Evolutionary conservation across 1,140 invertebrate genomes (phyloP).

Genomic region (Drosophila asahinai): DNA sequence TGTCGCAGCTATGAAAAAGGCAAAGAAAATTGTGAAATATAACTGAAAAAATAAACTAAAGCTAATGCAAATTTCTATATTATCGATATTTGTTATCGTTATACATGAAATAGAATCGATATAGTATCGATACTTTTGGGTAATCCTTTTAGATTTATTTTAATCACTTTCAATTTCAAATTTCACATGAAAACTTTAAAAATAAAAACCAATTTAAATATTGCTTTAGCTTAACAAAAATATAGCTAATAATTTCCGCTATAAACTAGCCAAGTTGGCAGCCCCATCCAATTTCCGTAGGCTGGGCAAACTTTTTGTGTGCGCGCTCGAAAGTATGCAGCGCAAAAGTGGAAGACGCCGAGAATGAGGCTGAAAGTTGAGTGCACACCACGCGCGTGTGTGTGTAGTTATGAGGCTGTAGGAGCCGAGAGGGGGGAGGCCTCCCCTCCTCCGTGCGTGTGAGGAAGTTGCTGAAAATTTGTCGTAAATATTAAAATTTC

Average conservation of each 20-base stretch:
- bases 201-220: background rate
- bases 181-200: no score
- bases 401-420: background rate
- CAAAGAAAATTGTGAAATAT: background rate
- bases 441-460: background rate
- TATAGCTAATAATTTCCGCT: background rate
- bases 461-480: conserved; percentile 64
- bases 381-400: conserved; percentile 1
- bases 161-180: no score
- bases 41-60: background rate
- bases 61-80: background rate
- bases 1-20: background rate
- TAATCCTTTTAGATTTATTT: background rate
- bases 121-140: background rate
- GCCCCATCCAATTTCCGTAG: background rate
- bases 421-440: background rate
- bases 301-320: conserved; percentile 38
- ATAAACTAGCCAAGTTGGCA: background rate
- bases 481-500: conserved; percentile 83
- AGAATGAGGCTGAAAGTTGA: conserved; percentile 9
- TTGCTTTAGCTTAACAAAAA: background rate
- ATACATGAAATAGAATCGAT: no score
- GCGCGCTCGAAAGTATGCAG: conserved; percentile 36
- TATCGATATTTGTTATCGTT: no score
- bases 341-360: conserved; percentile 9